These are phyloP conservation scores for Lampris megalopsis DNA, from an alignment of 2,113 vertebrate genomes.

Conservation along the genomic window DNA sequence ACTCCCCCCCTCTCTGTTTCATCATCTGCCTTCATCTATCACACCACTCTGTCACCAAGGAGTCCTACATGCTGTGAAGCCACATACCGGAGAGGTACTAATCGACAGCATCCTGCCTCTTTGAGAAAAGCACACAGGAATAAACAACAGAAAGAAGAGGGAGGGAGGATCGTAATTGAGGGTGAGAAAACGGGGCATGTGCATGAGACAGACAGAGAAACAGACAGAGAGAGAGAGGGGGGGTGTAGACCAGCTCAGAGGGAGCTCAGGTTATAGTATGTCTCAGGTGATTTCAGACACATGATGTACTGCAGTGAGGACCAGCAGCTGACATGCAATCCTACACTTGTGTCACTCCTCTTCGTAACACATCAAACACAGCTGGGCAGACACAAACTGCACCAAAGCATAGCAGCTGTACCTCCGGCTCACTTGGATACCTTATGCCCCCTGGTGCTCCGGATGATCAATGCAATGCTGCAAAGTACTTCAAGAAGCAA, in stretches of 20 bases:
- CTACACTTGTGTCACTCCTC: not conserved
- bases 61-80: slow-evolving; percentile 27
- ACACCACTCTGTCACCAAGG: not conserved
- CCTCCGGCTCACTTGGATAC: not conserved
- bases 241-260: not conserved
- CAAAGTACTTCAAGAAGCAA: slow-evolving; percentile 5
- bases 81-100: slow-evolving; percentile 34
- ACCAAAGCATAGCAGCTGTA: not conserved
- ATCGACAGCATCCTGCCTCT: slow-evolving; percentile 19
- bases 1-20: not conserved
- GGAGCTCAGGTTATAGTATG: slow-evolving; percentile 3
- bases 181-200: not conserved
- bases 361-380: not conserved
- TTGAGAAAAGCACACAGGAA: not conserved
- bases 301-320: not conserved
- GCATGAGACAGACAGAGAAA: not conserved
- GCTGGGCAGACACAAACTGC: not conserved
- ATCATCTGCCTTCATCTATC: not conserved
- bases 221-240: not conserved
- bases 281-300: not conserved
- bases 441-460: slow-evolving; percentile 25
- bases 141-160: not conserved
- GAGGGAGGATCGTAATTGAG: slow-evolving; percentile 28
- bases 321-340: too few relatives aligned
- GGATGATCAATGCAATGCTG: slow-evolving; percentile 10